phyloP scores from a whole-genome alignment of 2,113 vertebrate genomes.

The Glaucidium brasilianum region DNA sequence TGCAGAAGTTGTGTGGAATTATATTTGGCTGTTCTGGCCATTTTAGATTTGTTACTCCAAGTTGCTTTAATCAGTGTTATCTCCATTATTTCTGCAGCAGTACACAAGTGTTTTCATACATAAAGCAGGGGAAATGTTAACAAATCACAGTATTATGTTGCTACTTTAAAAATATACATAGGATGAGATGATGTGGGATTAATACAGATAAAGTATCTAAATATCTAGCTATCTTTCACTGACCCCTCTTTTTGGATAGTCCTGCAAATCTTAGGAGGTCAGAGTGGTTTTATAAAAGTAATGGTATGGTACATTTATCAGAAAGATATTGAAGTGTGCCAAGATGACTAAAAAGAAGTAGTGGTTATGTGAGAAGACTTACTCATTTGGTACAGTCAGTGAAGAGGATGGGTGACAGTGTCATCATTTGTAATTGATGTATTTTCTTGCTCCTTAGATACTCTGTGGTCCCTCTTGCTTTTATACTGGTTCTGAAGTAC shows the following conservation, averaged over 20 bases:
- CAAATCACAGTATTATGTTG: background rate
- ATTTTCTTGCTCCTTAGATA: background rate
- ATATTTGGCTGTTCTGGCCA: background rate
- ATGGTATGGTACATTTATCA: background rate
- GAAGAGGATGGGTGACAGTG: background rate
- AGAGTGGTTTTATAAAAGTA: background rate
- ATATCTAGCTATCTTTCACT: background rate
- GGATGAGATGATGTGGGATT: background rate
- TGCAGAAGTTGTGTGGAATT: slow-evolving; percentile 42
- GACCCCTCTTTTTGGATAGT: background rate
- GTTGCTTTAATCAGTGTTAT: background rate
- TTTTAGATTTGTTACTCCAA: background rate
- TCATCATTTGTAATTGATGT: background rate
- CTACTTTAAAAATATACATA: background rate
- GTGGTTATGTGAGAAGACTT: background rate
- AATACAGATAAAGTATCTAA: background rate
- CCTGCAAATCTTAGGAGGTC: background rate
- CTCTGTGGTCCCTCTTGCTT: background rate
- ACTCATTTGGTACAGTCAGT: background rate
- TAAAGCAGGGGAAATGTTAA: background rate
- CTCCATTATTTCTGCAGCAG: background rate
- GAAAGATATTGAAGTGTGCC: background rate
- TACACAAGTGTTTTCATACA: background rate
- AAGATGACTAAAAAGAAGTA: background rate
- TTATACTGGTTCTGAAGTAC: background rate